Percentiles rank a stretch among this genome's conserved stretches.
phyloP scores from a whole-genome alignment of 1,140 invertebrate genomes.

The Eriosoma lanigerum region DNA sequence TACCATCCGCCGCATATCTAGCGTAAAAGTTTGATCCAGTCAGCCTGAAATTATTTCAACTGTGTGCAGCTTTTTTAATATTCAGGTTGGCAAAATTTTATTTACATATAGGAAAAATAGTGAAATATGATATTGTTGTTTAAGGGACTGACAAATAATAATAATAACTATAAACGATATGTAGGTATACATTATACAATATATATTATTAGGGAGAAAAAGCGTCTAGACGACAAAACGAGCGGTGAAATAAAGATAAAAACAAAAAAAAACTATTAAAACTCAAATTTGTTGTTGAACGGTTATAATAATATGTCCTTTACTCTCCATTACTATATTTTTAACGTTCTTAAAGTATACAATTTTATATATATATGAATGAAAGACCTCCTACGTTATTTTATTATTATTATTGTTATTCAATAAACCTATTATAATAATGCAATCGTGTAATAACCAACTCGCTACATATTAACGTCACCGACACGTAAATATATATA shows the following conservation, averaged over 20 bases:
- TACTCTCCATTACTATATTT: too few relatives aligned
- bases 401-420: constrained; percentile 33
- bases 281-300: not conserved
- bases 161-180: not conserved
- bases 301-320: not conserved
- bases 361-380: constrained; percentile 3
- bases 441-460: constrained; percentile 38
- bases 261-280: constrained; percentile 15
- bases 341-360: too few relatives aligned
- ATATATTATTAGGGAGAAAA: not conserved
- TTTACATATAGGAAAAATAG: too few relatives aligned
- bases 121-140: not conserved
- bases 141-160: not conserved
- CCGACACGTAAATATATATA: not conserved
- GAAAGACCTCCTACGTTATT: not conserved
- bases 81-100: too few relatives aligned
- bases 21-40: too few relatives aligned
- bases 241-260: not conserved
- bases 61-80: too few relatives aligned
- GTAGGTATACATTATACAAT: too few relatives aligned
- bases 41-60: too few relatives aligned
- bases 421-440: constrained; percentile 26
- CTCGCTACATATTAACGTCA: constrained; percentile 36
- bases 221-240: not conserved
- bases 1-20: too few relatives aligned